These are phyloP conservation scores for Caenorhabditis briggsae DNA, from an alignment of 1,140 invertebrate species.

Conservation along the genomic window DNA sequence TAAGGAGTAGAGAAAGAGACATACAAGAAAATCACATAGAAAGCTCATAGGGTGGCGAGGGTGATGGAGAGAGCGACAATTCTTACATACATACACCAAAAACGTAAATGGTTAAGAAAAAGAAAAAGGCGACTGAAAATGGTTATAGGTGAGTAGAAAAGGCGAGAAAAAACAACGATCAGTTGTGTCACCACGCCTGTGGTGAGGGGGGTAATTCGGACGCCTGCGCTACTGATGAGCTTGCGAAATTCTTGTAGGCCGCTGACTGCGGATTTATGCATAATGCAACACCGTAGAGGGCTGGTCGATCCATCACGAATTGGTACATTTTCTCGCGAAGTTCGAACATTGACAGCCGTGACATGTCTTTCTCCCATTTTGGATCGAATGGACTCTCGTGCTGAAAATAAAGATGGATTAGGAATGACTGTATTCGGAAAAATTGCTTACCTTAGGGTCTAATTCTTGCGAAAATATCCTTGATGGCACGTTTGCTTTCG, in stretches of 20 bases:
- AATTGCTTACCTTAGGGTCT: conserved; percentile 85
- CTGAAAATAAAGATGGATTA: conserved; percentile 72
- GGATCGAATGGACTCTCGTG: conserved; percentile 75
- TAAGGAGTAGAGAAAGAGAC: background rate
- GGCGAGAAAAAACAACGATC: background rate
- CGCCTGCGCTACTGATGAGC: conserved; percentile 95
- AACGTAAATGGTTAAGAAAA: background rate
- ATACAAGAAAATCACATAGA: conserved; percentile 33
- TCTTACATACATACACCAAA: conserved; percentile 5
- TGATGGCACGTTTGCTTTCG: conserved; percentile 82
- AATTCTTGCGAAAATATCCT: conserved; percentile 90
- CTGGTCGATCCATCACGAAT: conserved; percentile 95
- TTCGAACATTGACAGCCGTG: conserved; percentile 77
- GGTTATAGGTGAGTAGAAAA: conserved; percentile 36
- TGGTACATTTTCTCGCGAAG: conserved; percentile 95
- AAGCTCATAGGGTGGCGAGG: conserved; percentile 40
- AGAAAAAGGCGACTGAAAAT: conserved; percentile 18
- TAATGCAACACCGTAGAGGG: conserved; percentile 89
- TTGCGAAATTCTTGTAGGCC: conserved; percentile 98
- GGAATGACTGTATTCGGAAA: background rate
- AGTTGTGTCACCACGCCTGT: conserved; percentile 85
- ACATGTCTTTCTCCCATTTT: conserved; percentile 77
- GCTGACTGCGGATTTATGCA: conserved; percentile 99
- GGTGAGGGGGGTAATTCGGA: conserved; percentile 96
- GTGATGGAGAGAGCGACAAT: no score